Conservation (phyloP, 2,888 invertebrate species). For the Muschampia plurimacula region DNA sequence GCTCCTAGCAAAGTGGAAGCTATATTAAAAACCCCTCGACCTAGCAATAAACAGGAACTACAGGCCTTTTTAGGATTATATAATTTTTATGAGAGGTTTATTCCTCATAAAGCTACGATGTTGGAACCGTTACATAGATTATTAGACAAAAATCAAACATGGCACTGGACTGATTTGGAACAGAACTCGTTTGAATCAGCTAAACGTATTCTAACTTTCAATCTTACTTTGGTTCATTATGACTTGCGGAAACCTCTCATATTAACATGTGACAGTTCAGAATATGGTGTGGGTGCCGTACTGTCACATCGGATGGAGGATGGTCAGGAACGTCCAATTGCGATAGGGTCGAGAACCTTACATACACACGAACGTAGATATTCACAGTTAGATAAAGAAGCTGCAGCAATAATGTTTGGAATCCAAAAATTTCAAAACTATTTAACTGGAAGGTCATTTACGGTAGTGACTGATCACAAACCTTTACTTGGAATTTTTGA, state of each 20-base stretch:
- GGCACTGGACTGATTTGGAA: slow-evolving; percentile 44
- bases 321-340: slow-evolving; percentile 39
- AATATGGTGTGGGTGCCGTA: slow-evolving; percentile 44
- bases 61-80: slow-evolving; percentile 47
- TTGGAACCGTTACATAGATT: slow-evolving; percentile 45
- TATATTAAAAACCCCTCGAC: slow-evolving; percentile 40
- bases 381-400: slow-evolving; percentile 45
- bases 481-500: slow-evolving; percentile 44
- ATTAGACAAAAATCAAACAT: slow-evolving; percentile 37
- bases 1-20: slow-evolving; percentile 44
- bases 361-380: slow-evolving; percentile 41
- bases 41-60: slow-evolving; percentile 41
- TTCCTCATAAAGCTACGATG: slow-evolving; percentile 45
- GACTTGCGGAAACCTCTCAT: slow-evolving; percentile 39
- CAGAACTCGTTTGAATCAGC: slow-evolving; percentile 39
- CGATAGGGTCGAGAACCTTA: slow-evolving; percentile 42
- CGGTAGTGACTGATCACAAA: slow-evolving; percentile 44
- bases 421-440: slow-evolving; percentile 43
- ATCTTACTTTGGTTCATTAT: slow-evolving; percentile 43
- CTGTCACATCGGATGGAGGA: slow-evolving; percentile 39
- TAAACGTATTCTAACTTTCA: slow-evolving; percentile 30
- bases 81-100: slow-evolving; percentile 49
- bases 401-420: slow-evolving; percentile 45
- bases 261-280: slow-evolving; percentile 45
- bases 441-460: slow-evolving; percentile 37